Evolutionary conservation across 1,140 invertebrate species (phyloP).

Genomic region (Reticulitermes speratus): DNA sequence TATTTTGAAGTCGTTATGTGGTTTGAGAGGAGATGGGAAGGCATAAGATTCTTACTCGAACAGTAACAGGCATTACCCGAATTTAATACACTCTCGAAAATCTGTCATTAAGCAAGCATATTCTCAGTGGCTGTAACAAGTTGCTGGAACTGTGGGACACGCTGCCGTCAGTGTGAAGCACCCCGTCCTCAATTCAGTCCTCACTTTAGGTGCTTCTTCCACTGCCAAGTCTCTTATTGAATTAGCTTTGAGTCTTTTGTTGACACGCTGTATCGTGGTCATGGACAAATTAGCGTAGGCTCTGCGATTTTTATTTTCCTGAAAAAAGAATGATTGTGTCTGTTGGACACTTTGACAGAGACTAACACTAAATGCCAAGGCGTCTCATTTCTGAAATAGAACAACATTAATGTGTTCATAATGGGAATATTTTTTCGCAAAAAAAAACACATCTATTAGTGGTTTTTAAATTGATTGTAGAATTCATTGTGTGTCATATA

Average conservation of each 20-base stretch:
- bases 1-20: too few species aligned
- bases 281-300: not conserved
- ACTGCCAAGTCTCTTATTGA: not conserved
- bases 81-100: too few species aligned
- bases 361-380: not conserved
- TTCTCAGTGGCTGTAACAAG: too few species aligned
- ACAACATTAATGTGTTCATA: not conserved
- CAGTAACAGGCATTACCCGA: too few species aligned
- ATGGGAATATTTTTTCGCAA: not conserved
- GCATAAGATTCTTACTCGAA: too few species aligned
- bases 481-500: too few species aligned
- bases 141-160: too few species aligned
- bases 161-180: not conserved
- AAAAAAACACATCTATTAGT: too few species aligned
- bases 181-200: not conserved
- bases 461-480: too few species aligned
- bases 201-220: not conserved
- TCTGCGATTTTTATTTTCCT: not conserved
- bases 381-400: not conserved
- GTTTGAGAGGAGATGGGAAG: too few species aligned
- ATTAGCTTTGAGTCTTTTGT: not conserved
- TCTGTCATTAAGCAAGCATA: too few species aligned
- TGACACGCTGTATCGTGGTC: not conserved
- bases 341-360: too few species aligned
- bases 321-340: not conserved